Evolutionary conservation across 2,797 vertebrate species (phyloP).

Genomic region (Gallinago stenura): DNA sequence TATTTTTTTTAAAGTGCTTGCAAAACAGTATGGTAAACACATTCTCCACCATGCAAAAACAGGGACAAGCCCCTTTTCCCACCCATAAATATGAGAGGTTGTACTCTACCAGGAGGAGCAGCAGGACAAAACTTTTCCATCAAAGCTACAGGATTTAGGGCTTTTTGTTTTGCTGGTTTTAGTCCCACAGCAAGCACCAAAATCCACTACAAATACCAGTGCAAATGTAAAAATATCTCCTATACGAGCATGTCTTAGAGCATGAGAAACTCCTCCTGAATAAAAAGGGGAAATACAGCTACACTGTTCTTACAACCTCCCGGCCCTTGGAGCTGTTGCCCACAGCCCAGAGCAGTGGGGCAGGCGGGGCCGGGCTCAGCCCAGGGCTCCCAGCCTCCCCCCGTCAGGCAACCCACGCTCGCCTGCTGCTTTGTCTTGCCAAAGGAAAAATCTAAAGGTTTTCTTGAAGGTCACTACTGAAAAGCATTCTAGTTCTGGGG

Average conservation of each 20-base stretch:
- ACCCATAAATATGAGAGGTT: not conserved
- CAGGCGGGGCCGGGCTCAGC: not conserved
- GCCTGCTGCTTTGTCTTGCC: accelerated
- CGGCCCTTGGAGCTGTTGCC: not conserved
- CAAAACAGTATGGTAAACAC: not conserved
- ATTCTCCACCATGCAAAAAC: not conserved
- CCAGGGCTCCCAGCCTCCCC: no score
- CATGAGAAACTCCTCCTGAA: not conserved
- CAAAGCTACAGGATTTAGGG: not conserved
- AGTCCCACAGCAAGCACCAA: not conserved
- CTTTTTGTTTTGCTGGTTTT: not conserved
- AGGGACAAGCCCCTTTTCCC: not conserved
- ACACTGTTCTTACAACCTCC: not conserved
- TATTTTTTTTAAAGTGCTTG: not conserved
- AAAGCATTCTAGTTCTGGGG: not conserved
- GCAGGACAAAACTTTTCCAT: not conserved
- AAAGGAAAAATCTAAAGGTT: not conserved
- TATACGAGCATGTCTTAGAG: not conserved
- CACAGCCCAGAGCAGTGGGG: accelerated
- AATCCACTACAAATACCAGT: not conserved
- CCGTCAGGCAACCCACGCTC: not conserved
- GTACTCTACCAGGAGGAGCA: not conserved
- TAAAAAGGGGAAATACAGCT: not conserved
- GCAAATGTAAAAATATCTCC: not conserved
- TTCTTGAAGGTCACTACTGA: accelerated